These are phyloP conservation scores for Drosophila helvetica DNA, from an alignment of 2,888 invertebrate species.

Conservation along the genomic window DNA sequence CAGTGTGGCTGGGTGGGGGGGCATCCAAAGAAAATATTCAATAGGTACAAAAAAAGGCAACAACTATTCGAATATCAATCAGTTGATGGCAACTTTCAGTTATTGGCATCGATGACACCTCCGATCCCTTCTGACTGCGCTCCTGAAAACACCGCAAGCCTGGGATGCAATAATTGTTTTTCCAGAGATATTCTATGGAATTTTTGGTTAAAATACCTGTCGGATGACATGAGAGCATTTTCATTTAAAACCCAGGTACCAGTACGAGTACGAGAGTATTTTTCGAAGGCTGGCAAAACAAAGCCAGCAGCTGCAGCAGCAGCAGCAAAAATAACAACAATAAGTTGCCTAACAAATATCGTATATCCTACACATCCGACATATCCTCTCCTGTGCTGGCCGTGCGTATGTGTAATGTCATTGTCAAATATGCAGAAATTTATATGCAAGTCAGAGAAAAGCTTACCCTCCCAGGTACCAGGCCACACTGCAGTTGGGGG, in stretches of 20 bases:
- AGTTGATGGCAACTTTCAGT: not conserved
- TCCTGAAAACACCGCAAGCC: not conserved
- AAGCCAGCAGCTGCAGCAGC: slow-evolving; percentile 39
- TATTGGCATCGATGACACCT: too few relatives aligned
- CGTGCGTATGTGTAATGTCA: slow-evolving; percentile 49
- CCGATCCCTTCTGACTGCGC: not conserved
- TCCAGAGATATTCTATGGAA: slow-evolving; percentile 55
- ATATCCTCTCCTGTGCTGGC: not conserved
- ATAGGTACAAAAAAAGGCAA: too few relatives aligned
- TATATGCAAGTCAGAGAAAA: slow-evolving; percentile 74
- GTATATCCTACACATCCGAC: slow-evolving; percentile 24
- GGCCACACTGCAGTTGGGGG: slow-evolving; percentile 43
- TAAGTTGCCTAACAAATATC: slow-evolving; percentile 44
- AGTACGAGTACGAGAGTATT: slow-evolving; percentile 25
- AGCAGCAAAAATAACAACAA: slow-evolving; percentile 25
- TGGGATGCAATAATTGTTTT: slow-evolving; percentile 67
- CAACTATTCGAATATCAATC: not conserved
- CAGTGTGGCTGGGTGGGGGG: too few relatives aligned
- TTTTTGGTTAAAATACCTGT: slow-evolving; percentile 70
- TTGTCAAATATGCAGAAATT: slow-evolving; percentile 71
- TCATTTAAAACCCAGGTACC: slow-evolving; percentile 44
- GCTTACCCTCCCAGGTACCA: slow-evolving; percentile 29
- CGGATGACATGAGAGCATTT: slow-evolving; percentile 68
- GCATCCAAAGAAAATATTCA: too few relatives aligned
- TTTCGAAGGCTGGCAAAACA: slow-evolving; percentile 54